Conservation (phyloP, 2,888 invertebrate species). For the Pilophorus perplexus region DNA sequence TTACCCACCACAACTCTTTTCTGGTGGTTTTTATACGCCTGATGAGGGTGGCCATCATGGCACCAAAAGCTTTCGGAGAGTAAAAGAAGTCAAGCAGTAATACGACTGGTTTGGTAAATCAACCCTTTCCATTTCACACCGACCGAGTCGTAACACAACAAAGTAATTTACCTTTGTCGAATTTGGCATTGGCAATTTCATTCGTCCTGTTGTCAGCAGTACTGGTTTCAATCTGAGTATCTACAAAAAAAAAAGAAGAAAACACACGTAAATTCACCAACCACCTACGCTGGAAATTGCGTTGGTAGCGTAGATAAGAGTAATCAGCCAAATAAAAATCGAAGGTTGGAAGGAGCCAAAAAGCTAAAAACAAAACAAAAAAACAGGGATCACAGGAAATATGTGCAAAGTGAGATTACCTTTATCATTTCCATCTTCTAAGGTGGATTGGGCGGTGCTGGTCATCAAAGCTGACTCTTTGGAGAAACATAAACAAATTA, state of each 20-base stretch:
- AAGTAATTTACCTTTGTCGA: slow-evolving; percentile 39
- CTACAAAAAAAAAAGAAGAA: slow-evolving; percentile 16
- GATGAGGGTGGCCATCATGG: too few species aligned
- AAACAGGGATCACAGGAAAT: not conserved
- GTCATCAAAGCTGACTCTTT: slow-evolving; percentile 46
- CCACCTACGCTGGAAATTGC: not conserved
- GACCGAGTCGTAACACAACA: too few species aligned
- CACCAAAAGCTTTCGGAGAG: too few species aligned
- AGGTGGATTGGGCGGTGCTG: slow-evolving; percentile 42
- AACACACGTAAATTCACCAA: not conserved
- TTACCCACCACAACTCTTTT: too few species aligned
- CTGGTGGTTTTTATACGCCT: too few species aligned
- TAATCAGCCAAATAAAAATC: not conserved
- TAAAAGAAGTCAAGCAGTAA: too few species aligned
- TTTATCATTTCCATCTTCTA: slow-evolving; percentile 44
- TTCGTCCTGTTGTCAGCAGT: slow-evolving; percentile 31
- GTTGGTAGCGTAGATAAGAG: not conserved
- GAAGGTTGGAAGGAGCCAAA: not conserved
- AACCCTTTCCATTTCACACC: too few species aligned
- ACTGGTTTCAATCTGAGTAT: slow-evolving; percentile 38
- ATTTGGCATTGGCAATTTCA: slow-evolving; percentile 18
- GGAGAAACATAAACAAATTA: slow-evolving; percentile 44
- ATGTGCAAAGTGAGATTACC: slow-evolving; percentile 39
- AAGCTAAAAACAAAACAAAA: slow-evolving; percentile 1
- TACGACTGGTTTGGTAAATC: too few species aligned